Evolutionary conservation across 2,888 invertebrate genomes (phyloP), one percentile per base, ranked within the genome.

Genomic region (Choreutis nemorana): DNA sequence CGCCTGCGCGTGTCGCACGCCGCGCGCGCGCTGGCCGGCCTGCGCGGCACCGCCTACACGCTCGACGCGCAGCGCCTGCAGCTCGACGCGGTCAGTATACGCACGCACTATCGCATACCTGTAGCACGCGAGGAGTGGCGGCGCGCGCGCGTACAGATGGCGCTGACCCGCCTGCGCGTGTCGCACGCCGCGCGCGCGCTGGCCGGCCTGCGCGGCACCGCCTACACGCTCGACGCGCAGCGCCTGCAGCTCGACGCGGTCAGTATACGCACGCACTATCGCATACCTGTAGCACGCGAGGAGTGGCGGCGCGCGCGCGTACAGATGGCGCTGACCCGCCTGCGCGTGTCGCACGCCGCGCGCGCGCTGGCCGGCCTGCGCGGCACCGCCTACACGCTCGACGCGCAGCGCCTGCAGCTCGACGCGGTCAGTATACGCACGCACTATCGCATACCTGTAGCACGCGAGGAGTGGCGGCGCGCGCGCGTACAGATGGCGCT

Each of bases 181-280:
- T 81, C 81, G 28, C 87, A 90, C 49, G 82, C 87, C 15, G 81
- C 85, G 34, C 82, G 84, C 28, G 82, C 86, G 3, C 73, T 87
- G 26, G 71, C 80, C 1, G 83, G 82, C 30, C 83, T 88, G 37
- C 84, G 84, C 26, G 81, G 84, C 45, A 73, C 82, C 42, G 84
- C 87, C 8, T 88, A 83, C 54, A 81, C 81, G 36, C 61, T 90
- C 30, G 86, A 89, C 43, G 86, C 83, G 53, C 87, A 88, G 48
- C 82, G 85, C 15, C 59, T 89, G 28, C 84, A 87, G 47, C 73
- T 91, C 6, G 86, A 89, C 45, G 84, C 86, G 42, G 89, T 88
- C 49, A n/a, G n/a, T n/a, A n/a, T n/a, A n/a, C n/a, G n/a, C n/a
- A n/a, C n/a, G n/a, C n/a, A n/a, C n/a, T n/a, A n/a, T n/a, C n/a